A percentile compares a stretch with the other conserved stretches of the same genome.
phyloP scores from a whole-genome alignment of 2,113 vertebrate genomes.

The Propithecus coquereli region DNA sequence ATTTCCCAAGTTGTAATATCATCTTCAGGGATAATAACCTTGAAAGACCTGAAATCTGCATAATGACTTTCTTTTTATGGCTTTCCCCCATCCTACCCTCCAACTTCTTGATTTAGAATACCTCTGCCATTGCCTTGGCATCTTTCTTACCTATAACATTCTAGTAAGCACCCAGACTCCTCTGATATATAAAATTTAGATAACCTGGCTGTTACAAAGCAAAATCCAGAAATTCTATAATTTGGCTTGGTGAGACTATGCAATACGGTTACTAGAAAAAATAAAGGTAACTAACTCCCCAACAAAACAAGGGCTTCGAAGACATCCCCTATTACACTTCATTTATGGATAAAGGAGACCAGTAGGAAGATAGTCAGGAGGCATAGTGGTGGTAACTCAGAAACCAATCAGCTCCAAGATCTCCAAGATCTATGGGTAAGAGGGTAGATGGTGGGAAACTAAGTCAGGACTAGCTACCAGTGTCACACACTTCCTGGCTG shows the following conservation, averaged over 20 bases:
- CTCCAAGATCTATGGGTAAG: not conserved
- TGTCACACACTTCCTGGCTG: not conserved
- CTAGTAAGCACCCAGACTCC: not conserved
- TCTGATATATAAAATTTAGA: not conserved
- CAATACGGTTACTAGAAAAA: not conserved
- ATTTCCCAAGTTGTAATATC: not conserved
- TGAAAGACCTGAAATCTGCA: not conserved
- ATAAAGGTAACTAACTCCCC: not conserved
- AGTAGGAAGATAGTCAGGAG: not conserved
- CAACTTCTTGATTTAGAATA: not conserved
- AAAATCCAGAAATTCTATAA: not conserved
- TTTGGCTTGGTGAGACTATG: not conserved
- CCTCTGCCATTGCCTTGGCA: not conserved
- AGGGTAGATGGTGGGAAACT: not conserved
- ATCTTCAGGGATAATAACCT: not conserved
- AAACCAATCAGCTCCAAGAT: not conserved
- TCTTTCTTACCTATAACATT: not conserved
- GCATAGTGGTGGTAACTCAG: no score
- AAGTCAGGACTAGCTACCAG: not conserved
- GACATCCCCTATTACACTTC: not conserved
- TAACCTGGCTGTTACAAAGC: not conserved
- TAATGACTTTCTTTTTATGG: not conserved
- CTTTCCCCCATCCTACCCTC: not conserved
- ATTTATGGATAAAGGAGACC: not conserved
- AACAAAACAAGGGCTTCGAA: not conserved